Base-by-base conservation (phyloP, 1,140 invertebrate genomes). In the Choristoneura fumiferana region DNA sequence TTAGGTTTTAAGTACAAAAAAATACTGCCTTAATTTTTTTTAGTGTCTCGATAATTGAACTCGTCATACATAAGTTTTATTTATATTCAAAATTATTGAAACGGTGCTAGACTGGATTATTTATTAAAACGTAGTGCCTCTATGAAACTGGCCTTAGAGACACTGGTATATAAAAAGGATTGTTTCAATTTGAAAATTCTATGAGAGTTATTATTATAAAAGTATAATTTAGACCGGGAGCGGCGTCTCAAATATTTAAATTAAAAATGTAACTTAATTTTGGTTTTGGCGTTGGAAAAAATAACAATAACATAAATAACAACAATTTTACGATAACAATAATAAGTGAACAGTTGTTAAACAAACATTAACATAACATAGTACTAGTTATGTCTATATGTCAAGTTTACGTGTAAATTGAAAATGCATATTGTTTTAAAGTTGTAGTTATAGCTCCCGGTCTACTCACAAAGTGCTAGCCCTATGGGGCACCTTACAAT, bases 391-490 rank as follows among this genome's bases (percentile, higher is more conserved):
- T n/a, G n/a, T n/a, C n/a, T n/a, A n/a, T n/a, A 29, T 37, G 40
- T 63, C 5, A 10, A 35, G 8, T 37, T 40, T 15, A 40, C 14
- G n/a, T 34, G 14, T 62, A 13, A 33, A 29, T 57, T 57, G n/a
- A 33, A 15, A 35, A 54, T 13, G 35, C 43, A 66, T 38, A 56
- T 5, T 40, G 29, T 36, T 55, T 65, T 55, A 37, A 58, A 36
- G 39, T 13, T 56, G 43, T 33, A 40, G 34, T n/a, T n/a, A n/a
- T 17, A 59, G 55, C 54, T 59, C 49, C 45, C 52, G 55, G 40
- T 40, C 33, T 18, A 58, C 65, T 78, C 74, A 83, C 80, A 67
- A 81, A 81, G 80, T 83, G 80, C 73, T 76, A 70, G 33, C 69
- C 72, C 73, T n/a, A 37, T 14, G 40, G 57, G 67, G 73, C 59